Base-by-base conservation (phyloP, 2,888 invertebrate species). In the Polyommatus iphigenia region DNA sequence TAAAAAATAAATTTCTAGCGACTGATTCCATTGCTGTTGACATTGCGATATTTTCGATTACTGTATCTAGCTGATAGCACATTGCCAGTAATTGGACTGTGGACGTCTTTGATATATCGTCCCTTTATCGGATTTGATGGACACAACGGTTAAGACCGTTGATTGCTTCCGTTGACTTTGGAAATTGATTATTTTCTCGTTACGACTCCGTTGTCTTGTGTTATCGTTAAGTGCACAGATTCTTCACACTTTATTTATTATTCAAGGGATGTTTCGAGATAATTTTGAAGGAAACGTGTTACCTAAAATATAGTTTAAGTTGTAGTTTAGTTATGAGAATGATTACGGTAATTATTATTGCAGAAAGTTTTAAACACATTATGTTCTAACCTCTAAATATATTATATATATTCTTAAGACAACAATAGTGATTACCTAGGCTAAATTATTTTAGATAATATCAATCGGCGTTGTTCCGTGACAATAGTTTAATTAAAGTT, bases 41-140 rank as follows among this genome's bases (percentile, higher is more conserved):
- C 89, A 87, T 82, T 82, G 82, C 83, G 81, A 83, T 88, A 89
- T 89, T 92, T 91, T 89, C 87, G 83, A 91, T 90, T 89, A 85
- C 90, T 90, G 90, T 86, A 84, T 87, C 88, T 88, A 87, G 87
- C 85, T 91, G 92, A 92, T 92, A 93, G 88, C 89, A 88, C 87
- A 90, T 88, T 87, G 89, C 87, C 85, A 87, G 92, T 94, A 94
- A 94, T 94, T 93, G 94, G 91, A 90, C 88, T 89, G 85, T 86
- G 87, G 91, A 90, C 92, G 89, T 94, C 93, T 94, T 94, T 94
- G 94, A 94, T 94, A 93, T 90, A 94, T 94, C 93, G 92, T 85
- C 88, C 91, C 90, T 90, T 91, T 92, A 94, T 94, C 91, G 90
- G 89, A 93, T 93, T 91, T 91, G 90, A 92, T 90, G 89, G 91